Conservation (phyloP, 1,140 invertebrate species). For the Orchesella cincta region DNA sequence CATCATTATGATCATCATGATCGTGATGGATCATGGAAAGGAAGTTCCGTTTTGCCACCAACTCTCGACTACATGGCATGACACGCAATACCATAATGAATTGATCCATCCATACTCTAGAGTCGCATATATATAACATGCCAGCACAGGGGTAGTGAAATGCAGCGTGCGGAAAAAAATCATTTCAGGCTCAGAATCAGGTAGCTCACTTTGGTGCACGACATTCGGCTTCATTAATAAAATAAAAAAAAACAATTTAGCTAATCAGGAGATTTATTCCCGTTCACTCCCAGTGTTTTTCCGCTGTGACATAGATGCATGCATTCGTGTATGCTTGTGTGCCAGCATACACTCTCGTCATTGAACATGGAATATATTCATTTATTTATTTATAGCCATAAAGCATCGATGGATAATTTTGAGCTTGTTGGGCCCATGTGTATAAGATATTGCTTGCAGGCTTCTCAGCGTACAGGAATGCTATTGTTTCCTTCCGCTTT, state of each 20-base stretch:
- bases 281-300: not conserved
- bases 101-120: not conserved
- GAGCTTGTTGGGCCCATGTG: too few relatives aligned
- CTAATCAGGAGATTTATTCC: constrained; percentile 28
- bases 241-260: constrained; percentile 25
- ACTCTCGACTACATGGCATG: constrained; percentile 1
- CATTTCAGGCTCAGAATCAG: too few relatives aligned
- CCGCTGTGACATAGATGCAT: constrained; percentile 7
- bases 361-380: too few relatives aligned
- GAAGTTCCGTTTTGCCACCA: constrained; percentile 27
- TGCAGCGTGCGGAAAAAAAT: too few relatives aligned
- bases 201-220: constrained; percentile 13
- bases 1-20: constrained; percentile 20
- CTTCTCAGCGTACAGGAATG: too few relatives aligned
- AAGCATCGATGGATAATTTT: too few relatives aligned
- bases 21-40: constrained; percentile 27
- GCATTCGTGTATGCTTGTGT: not conserved
- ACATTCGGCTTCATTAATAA: constrained; percentile 29
- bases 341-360: not conserved
- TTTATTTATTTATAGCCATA: too few relatives aligned
- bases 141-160: not conserved
- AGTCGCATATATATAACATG: too few relatives aligned
- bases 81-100: constrained; percentile 15
- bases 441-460: too few relatives aligned
- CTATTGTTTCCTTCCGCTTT: not conserved